Base-by-base conservation (phyloP, 2,888 invertebrate species). In the Sepioteuthis lessoniana region DNA sequence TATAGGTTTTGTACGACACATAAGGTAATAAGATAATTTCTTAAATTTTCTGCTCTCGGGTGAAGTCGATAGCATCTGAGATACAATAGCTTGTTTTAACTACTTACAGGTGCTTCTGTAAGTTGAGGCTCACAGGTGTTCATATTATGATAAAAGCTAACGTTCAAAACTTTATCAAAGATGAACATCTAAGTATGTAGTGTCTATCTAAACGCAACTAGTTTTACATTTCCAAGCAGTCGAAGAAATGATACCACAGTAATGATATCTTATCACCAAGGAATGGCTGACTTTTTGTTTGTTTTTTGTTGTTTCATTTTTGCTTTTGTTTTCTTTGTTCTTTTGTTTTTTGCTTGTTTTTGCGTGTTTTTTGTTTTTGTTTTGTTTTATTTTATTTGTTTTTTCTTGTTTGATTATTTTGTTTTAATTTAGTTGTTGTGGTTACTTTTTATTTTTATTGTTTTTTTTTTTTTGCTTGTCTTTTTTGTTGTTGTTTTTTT, bases 61-160 rank as follows among this genome's bases (percentile, higher is more conserved):
- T 76, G 76, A 76, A 76, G 76, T n/a, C 19, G n/a, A 76, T 76
- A 76, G n/a, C 76, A 76, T 76, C 76, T n/a, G 16, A 76, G 76
- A 76, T 4, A 76, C 76, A 76, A 76, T 76, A 76, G n/a, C n/a
- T n/a, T n/a, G 76, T 35, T 76, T 76, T 76, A 76, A 76, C 76
- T n/a, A 76, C n/a, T 76, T 76, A n/a, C 76, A 76, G 76, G 76
- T 76, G 76, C 76, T 76, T 76, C 76, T 76, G 76, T 76, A 76
- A 76, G 16, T 76, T 76, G 76, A 76, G 76, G 76, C 76, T 76
- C 76, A 76, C 76, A 76, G 76, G 76, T 76, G 76, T 76, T 76
- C 76, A 4, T n/a, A 13, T 76, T 35, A 76, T 19, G 76, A 76
- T 76, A 76, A 76, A 76, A 76, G n/a, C 60, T 1, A 76, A 76